Conservation (phyloP, 1,140 invertebrate species). For the Sipha flava region DNA sequence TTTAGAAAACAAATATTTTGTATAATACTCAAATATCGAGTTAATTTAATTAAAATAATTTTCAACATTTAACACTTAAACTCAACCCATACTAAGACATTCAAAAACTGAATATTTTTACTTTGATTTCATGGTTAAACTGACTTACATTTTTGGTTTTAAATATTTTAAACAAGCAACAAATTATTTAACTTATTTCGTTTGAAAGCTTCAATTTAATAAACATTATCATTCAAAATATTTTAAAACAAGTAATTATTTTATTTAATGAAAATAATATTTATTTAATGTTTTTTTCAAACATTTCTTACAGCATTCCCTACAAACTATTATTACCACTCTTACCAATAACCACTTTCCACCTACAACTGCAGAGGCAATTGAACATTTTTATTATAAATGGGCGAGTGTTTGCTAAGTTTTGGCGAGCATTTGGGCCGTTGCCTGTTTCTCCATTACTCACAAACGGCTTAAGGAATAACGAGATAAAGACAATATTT, state of each 20-base stretch:
- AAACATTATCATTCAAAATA: background rate
- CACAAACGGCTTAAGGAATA: constrained; percentile 5
- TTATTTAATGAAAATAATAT: background rate
- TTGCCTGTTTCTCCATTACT: constrained; percentile 7
- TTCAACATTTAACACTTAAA: background rate
- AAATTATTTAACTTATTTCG: too few relatives aligned
- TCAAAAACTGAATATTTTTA: background rate
- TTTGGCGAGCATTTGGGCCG: constrained; percentile 1
- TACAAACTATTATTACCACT: background rate
- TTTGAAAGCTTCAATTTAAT: background rate
- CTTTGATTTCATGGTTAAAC: background rate
- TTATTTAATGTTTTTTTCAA: background rate
- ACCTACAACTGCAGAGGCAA: background rate
- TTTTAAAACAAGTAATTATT: background rate
- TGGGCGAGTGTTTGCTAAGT: background rate
- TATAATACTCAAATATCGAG: too few relatives aligned
- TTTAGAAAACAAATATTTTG: too few relatives aligned
- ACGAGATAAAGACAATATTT: constrained; percentile 9
- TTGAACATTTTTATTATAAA: constrained; percentile 20
- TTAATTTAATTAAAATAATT: background rate
- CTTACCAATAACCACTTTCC: background rate
- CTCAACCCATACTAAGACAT: too few relatives aligned
- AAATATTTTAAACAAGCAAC: background rate
- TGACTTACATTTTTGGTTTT: background rate
- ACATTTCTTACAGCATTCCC: background rate